Percentiles rank a stretch among this genome's conserved stretches.
phyloP scores from a whole-genome alignment of 2,797 vertebrate species.

The Gymnodraco acuticeps region DNA sequence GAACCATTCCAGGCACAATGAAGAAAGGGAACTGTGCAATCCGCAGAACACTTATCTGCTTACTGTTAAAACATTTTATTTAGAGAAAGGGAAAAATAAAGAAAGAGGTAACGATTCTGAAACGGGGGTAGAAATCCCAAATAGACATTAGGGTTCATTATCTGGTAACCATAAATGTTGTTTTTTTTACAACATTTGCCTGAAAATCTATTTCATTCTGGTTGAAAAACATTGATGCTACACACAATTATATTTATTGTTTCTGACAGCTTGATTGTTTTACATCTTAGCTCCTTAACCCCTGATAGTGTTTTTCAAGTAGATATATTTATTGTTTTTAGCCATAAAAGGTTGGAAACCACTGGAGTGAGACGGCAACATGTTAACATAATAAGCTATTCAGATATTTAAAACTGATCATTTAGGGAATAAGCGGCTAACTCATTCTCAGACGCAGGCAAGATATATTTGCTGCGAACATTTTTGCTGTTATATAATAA shows the following conservation, averaged over 20 bases:
- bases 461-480: constrained; percentile 20
- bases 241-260: not conserved
- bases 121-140: too few species aligned
- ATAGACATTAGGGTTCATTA: too few species aligned
- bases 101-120: too few species aligned
- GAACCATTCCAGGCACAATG: not conserved
- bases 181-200: too few species aligned
- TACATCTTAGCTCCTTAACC: not conserved
- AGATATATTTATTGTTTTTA: not conserved
- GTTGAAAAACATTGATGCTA: not conserved
- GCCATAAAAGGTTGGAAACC: not conserved
- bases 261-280: not conserved
- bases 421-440: constrained; percentile 14
- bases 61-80: too few species aligned
- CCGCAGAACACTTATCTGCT: too few species aligned
- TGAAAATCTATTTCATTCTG: too few species aligned
- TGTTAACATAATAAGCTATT: not conserved
- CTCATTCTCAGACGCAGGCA: not conserved
- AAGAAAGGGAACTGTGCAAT: not conserved
- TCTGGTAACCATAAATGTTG: too few species aligned
- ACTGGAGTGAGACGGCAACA: not conserved
- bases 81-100: too few species aligned
- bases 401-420: constrained; percentile 19
- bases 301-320: not conserved
- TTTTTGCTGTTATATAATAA: constrained; percentile 20